These are phyloP conservation scores for Lottia gigantea DNA, from an alignment of 2,888 invertebrate species.

Conservation along the genomic window DNA sequence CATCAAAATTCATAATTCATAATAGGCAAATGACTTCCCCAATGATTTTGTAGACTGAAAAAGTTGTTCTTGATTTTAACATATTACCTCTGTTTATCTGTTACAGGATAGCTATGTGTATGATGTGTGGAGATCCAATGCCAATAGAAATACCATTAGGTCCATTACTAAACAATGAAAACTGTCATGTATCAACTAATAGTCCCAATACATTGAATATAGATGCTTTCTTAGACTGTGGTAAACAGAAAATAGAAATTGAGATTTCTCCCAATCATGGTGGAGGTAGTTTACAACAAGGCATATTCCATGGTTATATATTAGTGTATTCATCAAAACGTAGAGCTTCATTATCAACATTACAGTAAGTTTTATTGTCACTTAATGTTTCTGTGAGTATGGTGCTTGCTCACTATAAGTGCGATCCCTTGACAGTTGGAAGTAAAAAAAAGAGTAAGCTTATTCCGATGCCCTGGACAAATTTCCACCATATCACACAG, in stretches of 20 bases:
- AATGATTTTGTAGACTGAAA: background rate
- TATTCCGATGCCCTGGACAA: too few species aligned
- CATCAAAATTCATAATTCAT: too few species aligned
- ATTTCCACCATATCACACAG: too few species aligned
- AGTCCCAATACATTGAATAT: conserved; percentile 82
- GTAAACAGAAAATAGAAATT: conserved; percentile 79
- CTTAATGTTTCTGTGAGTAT: too few species aligned
- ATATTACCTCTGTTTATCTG: background rate
- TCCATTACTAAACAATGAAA: conserved; percentile 87
- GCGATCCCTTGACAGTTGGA: too few species aligned
- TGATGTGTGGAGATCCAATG: conserved; percentile 96
- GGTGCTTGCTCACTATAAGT: too few species aligned
- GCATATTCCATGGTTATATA: conserved; percentile 95
- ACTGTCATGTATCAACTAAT: conserved; percentile 86
- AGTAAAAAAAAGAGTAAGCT: too few species aligned
- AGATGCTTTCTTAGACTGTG: conserved; percentile 91
- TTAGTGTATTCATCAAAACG: conserved; percentile 94
- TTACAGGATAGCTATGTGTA: conserved; percentile 78
- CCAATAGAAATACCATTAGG: conserved; percentile 89
- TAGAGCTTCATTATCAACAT: conserved; percentile 91
- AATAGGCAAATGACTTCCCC: too few species aligned
- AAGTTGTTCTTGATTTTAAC: background rate
- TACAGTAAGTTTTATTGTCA: conserved; percentile 74
- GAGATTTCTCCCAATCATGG: conserved; percentile 95
- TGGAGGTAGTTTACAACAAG: conserved; percentile 79